Evolutionary conservation across 1,140 invertebrate genomes (phyloP), one percentile per base, ranked within the genome.

Genomic region (Stegodyphus mimosarum): DNA sequence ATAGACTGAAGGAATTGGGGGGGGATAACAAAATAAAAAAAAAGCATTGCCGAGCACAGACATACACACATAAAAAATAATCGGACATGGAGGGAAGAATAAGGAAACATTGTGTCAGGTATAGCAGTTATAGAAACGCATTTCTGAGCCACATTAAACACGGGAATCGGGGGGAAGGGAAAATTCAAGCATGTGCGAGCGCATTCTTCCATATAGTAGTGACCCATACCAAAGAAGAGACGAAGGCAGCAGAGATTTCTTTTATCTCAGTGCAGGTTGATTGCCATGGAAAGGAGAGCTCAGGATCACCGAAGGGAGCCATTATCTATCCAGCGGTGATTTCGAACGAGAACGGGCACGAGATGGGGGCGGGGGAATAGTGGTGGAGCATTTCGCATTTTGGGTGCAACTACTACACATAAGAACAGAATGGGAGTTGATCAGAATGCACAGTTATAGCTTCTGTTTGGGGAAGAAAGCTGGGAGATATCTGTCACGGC

Each of bases 391-490:
- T 69, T 81, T 50, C 64, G 49, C 55, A 49, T 60, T 72, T 69
- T 69, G 18, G 63, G 64, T 18, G 66, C 33, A 33, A 33, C 33
- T 33, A 33, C 33, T 33, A 3, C 33, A 33, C 55, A 33, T 49
- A 15, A 48, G 17, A 49, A 69, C 15, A 74, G 53, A 67, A 83
- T 33, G 81, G 69, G 74, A 78, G 83, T 86, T 86, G 83, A 86
- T 86, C 83, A 86, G 83, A 51, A 86, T 86, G 83, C 83, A 86
- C 83, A 86, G 81, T 84, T 84, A 84, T 84, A 60, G 81, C 73
- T 55, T 76, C 52, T 52, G 55, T 60, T 60, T 15, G 9, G 15
- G 55, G 9, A 60, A 60, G 9, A 60, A 60, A n/a, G 11, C 60
- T 17, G 52, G n/a, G 64, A 17, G 80, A 76, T 84, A 84, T 76